A percentile compares a stretch with the other conserved stretches of the same genome.
These are phyloP conservation scores for Brachyptera risi DNA, from an alignment of 2,888 invertebrate genomes.

Conservation along the genomic window DNA sequence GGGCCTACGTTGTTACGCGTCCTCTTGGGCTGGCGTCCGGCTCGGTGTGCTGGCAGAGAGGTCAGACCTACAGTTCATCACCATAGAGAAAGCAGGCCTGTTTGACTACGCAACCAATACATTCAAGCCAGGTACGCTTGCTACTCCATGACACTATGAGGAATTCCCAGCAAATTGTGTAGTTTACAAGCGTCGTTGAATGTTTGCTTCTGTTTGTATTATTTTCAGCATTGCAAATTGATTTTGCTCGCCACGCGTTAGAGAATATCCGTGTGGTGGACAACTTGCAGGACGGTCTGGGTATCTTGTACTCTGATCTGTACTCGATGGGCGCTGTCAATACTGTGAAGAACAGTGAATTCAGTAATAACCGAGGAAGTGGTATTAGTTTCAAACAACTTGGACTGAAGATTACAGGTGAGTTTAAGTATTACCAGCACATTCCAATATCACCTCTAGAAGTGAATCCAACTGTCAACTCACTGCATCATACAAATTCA, in stretches of 20 bases:
- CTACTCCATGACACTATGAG: too few relatives aligned
- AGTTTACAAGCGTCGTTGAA: too few relatives aligned
- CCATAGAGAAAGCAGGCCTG: constrained; percentile 88
- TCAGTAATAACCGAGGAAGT: constrained; percentile 78
- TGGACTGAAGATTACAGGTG: constrained; percentile 66
- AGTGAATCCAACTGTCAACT: too few relatives aligned
- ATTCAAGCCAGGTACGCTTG: constrained; percentile 78
- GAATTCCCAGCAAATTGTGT: too few relatives aligned
- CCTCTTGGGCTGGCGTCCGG: constrained; percentile 91
- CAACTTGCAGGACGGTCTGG: constrained; percentile 90
- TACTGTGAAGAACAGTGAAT: constrained; percentile 77
- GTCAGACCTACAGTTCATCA: constrained; percentile 81
- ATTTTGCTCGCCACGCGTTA: constrained; percentile 76
- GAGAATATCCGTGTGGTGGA: constrained; percentile 76
- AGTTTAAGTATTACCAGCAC: too few relatives aligned
- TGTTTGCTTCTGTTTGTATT: too few relatives aligned
- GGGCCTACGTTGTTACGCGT: constrained; percentile 82
- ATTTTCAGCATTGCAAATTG: constrained; percentile 71
- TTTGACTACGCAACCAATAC: constrained; percentile 85
- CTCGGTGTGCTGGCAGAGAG: constrained; percentile 85
- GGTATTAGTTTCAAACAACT: constrained; percentile 88
- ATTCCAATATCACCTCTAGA: too few relatives aligned
- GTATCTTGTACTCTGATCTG: constrained; percentile 90
- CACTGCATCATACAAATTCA: too few relatives aligned
- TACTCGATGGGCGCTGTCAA: constrained; percentile 80